Conservation (phyloP, 2,797 vertebrate species). For the Capromys pilorides region DNA sequence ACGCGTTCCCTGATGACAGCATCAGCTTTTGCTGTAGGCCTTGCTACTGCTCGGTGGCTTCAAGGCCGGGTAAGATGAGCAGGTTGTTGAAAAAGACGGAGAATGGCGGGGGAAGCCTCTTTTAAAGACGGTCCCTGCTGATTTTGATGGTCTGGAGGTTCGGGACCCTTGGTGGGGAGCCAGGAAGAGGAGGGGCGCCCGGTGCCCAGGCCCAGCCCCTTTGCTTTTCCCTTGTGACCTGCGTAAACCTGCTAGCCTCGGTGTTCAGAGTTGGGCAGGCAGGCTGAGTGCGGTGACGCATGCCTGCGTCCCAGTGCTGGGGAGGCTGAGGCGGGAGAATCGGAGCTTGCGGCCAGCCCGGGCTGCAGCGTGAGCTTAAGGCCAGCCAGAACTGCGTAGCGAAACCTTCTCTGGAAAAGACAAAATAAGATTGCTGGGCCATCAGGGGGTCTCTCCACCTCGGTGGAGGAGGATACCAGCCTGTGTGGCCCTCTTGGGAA, state of each 20-base stretch:
- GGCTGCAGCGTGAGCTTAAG: not conserved
- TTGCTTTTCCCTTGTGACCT: not conserved
- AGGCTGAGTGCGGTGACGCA: too few species aligned
- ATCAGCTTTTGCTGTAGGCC: not conserved
- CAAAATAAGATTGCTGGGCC: not conserved
- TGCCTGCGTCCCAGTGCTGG: not conserved
- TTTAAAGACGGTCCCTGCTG: not conserved
- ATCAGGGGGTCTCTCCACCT: not conserved
- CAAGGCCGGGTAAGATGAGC: fast-evolving
- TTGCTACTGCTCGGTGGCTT: not conserved
- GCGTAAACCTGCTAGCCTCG: not conserved
- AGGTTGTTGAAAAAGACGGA: not conserved
- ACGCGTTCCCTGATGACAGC: fast-evolving
- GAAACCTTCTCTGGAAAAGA: not conserved
- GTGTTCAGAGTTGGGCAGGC: not conserved
- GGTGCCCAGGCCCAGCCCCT: not conserved
- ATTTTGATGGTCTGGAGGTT: not conserved
- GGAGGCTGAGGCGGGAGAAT: not conserved
- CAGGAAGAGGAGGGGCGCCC: not conserved
- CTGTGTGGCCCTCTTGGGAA: not conserved
- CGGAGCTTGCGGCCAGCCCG: not conserved
- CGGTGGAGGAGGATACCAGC: fast-evolving
- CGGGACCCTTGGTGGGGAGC: not conserved
- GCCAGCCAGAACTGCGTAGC: not conserved
- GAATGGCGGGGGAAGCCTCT: not conserved